Conservation (phyloP, 2,113 vertebrate species). For the Tretioscincus oriximinensis region DNA sequence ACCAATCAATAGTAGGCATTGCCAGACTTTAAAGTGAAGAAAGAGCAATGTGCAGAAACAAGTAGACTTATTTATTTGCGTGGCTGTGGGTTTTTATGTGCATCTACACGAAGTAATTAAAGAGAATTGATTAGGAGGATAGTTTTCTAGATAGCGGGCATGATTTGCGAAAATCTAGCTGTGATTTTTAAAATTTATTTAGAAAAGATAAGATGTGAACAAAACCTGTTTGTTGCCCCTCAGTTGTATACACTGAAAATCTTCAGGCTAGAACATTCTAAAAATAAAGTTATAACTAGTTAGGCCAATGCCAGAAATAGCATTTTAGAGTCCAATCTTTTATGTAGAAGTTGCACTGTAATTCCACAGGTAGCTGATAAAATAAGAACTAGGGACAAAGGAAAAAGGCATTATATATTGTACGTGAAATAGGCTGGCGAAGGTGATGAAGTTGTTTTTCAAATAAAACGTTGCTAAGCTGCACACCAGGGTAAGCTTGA, state of each 20-base stretch:
- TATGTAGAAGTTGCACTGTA: not conserved
- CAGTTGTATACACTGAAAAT: not conserved
- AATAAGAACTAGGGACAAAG: not conserved
- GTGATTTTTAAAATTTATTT: not conserved
- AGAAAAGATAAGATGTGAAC: not conserved
- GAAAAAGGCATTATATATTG: constrained; percentile 2
- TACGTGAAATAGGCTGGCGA: not conserved
- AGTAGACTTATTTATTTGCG: too few relatives aligned
- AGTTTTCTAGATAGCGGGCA: not conserved
- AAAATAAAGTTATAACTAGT: not conserved
- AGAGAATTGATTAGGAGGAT: not conserved
- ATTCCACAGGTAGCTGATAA: constrained; percentile 5
- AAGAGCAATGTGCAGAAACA: too few relatives aligned
- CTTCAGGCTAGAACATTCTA: not conserved
- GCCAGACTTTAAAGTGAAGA: too few relatives aligned
- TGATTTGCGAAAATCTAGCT: not conserved
- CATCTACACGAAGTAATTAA: too few relatives aligned
- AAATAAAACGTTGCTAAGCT: constrained; percentile 1
- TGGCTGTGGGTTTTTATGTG: too few relatives aligned
- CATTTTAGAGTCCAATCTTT: not conserved
- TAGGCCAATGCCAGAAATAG: not conserved
- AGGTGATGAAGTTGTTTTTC: constrained; percentile 15
- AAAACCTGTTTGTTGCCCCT: not conserved
- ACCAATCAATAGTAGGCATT: too few relatives aligned
- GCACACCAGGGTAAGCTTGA: not conserved